phyloP scores from a whole-genome alignment of 1,140 invertebrate species.

The Euglossa dilemma region DNA sequence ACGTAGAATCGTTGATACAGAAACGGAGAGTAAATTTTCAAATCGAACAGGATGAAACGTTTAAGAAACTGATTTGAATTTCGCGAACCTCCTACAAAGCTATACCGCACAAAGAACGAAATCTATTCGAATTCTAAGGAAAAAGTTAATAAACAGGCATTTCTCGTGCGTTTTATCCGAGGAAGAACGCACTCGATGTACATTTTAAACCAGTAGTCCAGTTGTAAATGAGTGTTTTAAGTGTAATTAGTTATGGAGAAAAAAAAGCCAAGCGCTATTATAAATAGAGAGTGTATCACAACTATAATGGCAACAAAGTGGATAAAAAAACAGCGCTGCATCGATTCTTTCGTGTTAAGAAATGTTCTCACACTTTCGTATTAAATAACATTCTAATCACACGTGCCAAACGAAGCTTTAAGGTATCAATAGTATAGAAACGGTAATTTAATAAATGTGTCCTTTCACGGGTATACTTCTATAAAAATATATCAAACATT shows the following conservation, averaged over 20 bases:
- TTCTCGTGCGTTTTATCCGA: slow-evolving; percentile 50
- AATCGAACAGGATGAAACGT: neutral
- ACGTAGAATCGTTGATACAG: neutral
- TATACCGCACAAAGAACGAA: slow-evolving; percentile 70
- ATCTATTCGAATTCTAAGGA: slow-evolving; percentile 67
- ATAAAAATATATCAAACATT: slow-evolving; percentile 6
- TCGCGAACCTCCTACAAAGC: slow-evolving; percentile 42
- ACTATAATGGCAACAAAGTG: slow-evolving; percentile 34
- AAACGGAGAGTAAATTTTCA: neutral
- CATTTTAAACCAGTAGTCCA: slow-evolving; percentile 74
- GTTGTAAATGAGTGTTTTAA: slow-evolving; percentile 78
- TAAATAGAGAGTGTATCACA: slow-evolving; percentile 30
- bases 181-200: slow-evolving; percentile 52
- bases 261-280: slow-evolving; percentile 17
- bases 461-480: slow-evolving; percentile 24
- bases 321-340: slow-evolving; percentile 65
- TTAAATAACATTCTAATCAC: slow-evolving; percentile 81
- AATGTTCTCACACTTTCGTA: slow-evolving; percentile 77
- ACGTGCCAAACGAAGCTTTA: slow-evolving; percentile 81
- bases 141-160: slow-evolving; percentile 65
- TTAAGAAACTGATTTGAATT: slow-evolving; percentile 19
- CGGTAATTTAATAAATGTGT: slow-evolving; percentile 42
- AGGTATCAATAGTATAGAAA: slow-evolving; percentile 49
- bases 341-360: slow-evolving; percentile 78
- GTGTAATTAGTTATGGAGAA: slow-evolving; percentile 66